These are phyloP conservation scores for Terrapene triunguis DNA, from an alignment of 2,113 vertebrate species.

Conservation along the genomic window DNA sequence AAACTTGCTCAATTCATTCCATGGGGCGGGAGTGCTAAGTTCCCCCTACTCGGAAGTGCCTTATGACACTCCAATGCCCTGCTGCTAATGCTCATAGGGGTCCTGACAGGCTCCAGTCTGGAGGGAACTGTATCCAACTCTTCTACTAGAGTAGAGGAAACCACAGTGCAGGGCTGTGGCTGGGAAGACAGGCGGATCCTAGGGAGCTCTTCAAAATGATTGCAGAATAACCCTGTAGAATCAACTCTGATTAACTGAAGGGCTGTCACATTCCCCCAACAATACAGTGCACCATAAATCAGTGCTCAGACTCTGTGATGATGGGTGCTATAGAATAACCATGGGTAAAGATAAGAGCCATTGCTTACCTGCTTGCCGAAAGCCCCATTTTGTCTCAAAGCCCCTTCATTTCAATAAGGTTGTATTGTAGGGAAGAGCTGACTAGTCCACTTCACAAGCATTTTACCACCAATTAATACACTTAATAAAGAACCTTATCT, in stretches of 20 bases:
- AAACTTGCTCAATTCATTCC: neutral
- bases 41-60: neutral
- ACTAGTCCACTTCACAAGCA: accelerated
- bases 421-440: neutral
- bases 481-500: accelerated
- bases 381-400: neutral
- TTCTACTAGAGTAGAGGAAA: accelerated
- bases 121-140: too few relatives aligned
- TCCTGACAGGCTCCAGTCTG: neutral
- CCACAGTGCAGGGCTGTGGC: neutral
- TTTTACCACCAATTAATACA: neutral
- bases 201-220: neutral
- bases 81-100: neutral
- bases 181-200: neutral
- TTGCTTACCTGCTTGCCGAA: neutral
- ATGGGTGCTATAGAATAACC: neutral
- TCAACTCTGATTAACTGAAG: neutral
- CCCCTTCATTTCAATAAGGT: neutral
- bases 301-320: neutral
- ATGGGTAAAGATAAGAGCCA: neutral
- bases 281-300: neutral
- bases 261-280: neutral
- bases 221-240: neutral
- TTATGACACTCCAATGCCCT: neutral
- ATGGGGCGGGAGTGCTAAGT: neutral